These are phyloP conservation scores for Ophiodon elongatus DNA, from an alignment of 2,113 vertebrate species.

Conservation along the genomic window DNA sequence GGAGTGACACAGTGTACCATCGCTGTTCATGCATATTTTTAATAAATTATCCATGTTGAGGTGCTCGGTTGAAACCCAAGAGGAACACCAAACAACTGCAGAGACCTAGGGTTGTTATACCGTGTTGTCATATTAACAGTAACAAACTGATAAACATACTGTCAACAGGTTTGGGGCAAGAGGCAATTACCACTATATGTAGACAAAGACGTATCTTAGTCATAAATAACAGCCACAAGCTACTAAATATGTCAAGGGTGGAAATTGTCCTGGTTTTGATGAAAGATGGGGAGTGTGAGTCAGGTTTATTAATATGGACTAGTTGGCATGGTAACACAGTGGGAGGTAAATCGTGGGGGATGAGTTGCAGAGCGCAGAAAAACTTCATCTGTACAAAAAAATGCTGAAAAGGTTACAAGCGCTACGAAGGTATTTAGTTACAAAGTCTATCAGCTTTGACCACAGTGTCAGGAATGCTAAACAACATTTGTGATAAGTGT, in stretches of 20 bases:
- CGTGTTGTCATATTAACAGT: not conserved
- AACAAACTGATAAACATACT: conserved; percentile 6
- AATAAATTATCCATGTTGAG: conserved; percentile 25
- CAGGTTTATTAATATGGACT: conserved; percentile 45
- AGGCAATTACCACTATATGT: not conserved
- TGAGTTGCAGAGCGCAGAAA: conserved; percentile 29
- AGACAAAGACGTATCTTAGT: not conserved
- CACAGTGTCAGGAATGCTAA: conserved; percentile 4
- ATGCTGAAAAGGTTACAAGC: not conserved
- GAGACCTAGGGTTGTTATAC: not conserved
- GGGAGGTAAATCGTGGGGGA: conserved; percentile 28
- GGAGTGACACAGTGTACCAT: conserved; percentile 5
- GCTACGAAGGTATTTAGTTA: not conserved
- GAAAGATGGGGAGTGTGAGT: conserved; percentile 36
- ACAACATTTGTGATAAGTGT: conserved; percentile 17
- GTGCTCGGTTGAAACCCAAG: not conserved
- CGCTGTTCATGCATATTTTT: conserved; percentile 18
- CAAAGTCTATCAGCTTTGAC: not conserved
- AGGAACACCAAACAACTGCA: conserved; percentile 5
- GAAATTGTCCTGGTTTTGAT: conserved; percentile 10
- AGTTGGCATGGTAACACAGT: conserved; percentile 44
- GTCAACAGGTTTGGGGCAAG: not conserved
- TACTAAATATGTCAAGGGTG: conserved; percentile 23
- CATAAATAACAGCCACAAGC: conserved; percentile 11
- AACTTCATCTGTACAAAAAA: conserved; percentile 29